phyloP scores from a whole-genome alignment of 30 jellyfish, hydroid and myxozoan genomes.

The Catostylus mosaicus region DNA sequence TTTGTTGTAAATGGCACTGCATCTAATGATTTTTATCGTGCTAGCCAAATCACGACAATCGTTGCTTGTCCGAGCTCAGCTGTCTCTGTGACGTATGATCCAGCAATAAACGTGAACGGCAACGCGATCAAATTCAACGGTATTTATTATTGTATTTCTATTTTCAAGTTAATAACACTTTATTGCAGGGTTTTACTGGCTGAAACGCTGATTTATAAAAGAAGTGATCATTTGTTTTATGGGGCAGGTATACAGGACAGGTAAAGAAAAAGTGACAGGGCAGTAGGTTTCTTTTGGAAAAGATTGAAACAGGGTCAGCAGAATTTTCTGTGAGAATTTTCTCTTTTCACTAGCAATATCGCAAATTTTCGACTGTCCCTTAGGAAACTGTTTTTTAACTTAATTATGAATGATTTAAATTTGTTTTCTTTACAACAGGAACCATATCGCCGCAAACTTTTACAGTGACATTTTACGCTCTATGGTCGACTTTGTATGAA shows the following conservation, averaged over 20 bases:
- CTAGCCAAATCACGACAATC: not conserved
- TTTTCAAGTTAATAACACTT: too few relatives aligned
- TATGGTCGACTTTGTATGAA: constrained; percentile 41
- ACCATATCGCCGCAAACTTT: constrained; percentile 3
- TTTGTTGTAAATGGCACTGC: constrained; percentile 49
- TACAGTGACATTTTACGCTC: constrained; percentile 39
- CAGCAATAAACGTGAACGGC: constrained; percentile 12
- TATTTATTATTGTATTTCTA: too few relatives aligned
- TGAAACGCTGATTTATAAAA: too few relatives aligned
- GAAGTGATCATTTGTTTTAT: too few relatives aligned
- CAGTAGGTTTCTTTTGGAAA: too few relatives aligned
- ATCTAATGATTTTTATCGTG: constrained; percentile 7
- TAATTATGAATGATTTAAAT: not conserved
- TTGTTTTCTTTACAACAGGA: constrained; percentile 5
- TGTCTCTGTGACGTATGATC: constrained; percentile 30
- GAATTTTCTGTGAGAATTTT: too few relatives aligned
- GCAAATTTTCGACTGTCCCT: too few relatives aligned
- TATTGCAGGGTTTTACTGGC: too few relatives aligned
- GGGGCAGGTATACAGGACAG: too few relatives aligned
- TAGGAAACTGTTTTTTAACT: not conserved
- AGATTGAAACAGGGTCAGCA: too few relatives aligned
- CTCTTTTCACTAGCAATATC: too few relatives aligned
- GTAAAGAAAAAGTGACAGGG: too few relatives aligned
- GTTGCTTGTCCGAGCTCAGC: constrained; percentile 43
- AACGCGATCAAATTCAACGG: constrained; percentile 31